phyloP scores from a whole-genome alignment of 1,140 invertebrate species.

The Teleogryllus occipitalis region DNA sequence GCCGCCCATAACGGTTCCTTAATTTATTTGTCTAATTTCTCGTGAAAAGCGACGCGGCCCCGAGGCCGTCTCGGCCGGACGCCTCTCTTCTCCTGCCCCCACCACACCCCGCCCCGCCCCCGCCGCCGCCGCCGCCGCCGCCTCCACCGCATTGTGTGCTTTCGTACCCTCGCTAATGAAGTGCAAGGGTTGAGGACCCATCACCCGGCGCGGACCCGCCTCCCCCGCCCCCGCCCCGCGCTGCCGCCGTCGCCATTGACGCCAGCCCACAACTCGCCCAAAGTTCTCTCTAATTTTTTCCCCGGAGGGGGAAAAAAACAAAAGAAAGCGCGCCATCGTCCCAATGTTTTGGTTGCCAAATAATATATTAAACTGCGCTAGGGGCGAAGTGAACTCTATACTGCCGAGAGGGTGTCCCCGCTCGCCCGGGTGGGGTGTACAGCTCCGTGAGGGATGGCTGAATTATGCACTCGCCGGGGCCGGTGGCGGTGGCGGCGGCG shows the following conservation, averaged over 20 bases:
- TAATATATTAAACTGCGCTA: slow-evolving; percentile 14
- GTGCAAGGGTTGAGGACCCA: background rate
- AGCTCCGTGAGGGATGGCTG: slow-evolving; percentile 17
- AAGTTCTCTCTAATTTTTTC: background rate
- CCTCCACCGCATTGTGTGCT: background rate
- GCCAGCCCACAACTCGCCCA: background rate
- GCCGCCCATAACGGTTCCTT: background rate
- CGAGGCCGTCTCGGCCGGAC: background rate
- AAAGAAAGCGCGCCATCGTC: background rate
- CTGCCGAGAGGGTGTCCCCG: background rate
- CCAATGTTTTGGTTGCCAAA: slow-evolving; percentile 13
- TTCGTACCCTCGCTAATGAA: background rate
- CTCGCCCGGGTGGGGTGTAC: background rate
- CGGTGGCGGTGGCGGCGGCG: background rate
- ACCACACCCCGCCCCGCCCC: too few species aligned
- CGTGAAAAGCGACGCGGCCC: background rate
- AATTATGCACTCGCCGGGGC: slow-evolving; percentile 17
- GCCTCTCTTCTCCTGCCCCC: background rate
- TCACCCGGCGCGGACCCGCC: background rate
- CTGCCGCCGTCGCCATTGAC: background rate
- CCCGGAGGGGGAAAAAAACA: background rate
- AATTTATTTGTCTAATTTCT: background rate
- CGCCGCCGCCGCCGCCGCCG: too few species aligned
- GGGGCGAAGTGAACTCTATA: background rate
- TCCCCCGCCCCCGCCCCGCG: too few species aligned